Percentiles rank a stretch among this genome's conserved stretches.
Evolutionary conservation across 2,797 vertebrate genomes (phyloP).

Genomic region (Austrolebias charrua): DNA sequence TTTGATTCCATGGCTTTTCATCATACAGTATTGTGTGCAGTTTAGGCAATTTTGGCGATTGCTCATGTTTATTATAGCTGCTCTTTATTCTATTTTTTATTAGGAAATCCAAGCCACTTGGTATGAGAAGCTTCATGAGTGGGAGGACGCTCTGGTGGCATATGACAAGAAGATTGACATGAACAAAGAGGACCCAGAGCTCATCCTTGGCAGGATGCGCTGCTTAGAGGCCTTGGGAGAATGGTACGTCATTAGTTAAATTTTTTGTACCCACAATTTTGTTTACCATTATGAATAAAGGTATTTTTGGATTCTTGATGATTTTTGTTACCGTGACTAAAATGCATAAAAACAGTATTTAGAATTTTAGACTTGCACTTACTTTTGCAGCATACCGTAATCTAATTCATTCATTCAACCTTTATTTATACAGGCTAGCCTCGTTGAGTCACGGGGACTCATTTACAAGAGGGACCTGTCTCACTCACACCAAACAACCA

Average conservation of each 20-base stretch:
- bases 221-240: slow-evolving; percentile 97
- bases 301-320: not conserved
- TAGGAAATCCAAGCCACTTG: slow-evolving; percentile 99
- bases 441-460: too few relatives aligned
- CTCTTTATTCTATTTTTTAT: not conserved
- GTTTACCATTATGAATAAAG: slow-evolving; percentile 1
- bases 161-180: slow-evolving; percentile 98
- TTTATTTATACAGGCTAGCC: too few relatives aligned
- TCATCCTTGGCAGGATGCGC: slow-evolving; percentile 96
- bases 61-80: not conserved
- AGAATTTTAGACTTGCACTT: slow-evolving; percentile 14
- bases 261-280: not conserved
- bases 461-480: too few relatives aligned
- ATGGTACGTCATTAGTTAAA: slow-evolving; percentile 82
- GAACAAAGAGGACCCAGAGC: slow-evolving; percentile 96
- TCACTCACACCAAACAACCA: too few relatives aligned
- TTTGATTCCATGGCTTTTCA: too few relatives aligned
- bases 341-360: slow-evolving; percentile 14
- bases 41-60: not conserved
- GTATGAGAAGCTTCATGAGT: slow-evolving; percentile 99
- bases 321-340: slow-evolving; percentile 4
- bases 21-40: too few relatives aligned
- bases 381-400: slow-evolving; percentile 14
- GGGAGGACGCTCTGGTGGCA: slow-evolving; percentile 95
- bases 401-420: too few relatives aligned